Percentiles rank a stretch among this genome's conserved stretches.
Conservation (phyloP, 2,113 vertebrate species). For the Platycercus adscitus region DNA sequence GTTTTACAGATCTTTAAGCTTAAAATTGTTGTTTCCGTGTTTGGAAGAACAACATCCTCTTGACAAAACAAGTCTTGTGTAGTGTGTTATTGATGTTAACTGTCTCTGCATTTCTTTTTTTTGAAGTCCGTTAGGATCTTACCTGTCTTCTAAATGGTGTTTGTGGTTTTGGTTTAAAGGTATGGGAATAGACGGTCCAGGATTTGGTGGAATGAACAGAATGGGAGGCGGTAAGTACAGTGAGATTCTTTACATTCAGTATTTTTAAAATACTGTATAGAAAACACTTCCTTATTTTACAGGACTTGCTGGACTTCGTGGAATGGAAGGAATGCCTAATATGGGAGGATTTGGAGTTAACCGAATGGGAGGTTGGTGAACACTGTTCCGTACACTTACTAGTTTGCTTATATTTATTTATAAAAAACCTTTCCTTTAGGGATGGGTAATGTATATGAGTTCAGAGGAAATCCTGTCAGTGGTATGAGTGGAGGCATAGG, state of each 20-base stretch:
- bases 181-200: conserved; percentile 91
- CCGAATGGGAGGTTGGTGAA: conserved; percentile 89
- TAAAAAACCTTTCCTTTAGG: not conserved
- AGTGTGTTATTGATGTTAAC: not conserved
- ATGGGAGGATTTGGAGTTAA: conserved; percentile 91
- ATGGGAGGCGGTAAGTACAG: conserved; percentile 85
- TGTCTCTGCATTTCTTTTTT: not conserved
- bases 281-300: conserved; percentile 55
- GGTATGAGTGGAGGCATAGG: not conserved
- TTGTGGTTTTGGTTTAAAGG: conserved; percentile 73
- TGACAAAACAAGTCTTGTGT: not conserved
- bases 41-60: not conserved
- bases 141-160: conserved; percentile 10
- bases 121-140: not conserved
- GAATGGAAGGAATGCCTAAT: conserved; percentile 90
- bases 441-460: conserved; percentile 33
- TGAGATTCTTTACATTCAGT: not conserved
- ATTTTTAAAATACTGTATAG: not conserved
- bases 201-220: conserved; percentile 91
- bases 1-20: not conserved
- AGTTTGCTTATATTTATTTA: not conserved
- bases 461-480: conserved; percentile 33
- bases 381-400: not conserved
- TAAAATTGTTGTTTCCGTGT: not conserved
- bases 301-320: conserved; percentile 89